Percentiles rank a stretch among this genome's conserved stretches.
Conservation (phyloP, 1,140 invertebrate genomes). For the Rhyacophila brunnea region DNA sequence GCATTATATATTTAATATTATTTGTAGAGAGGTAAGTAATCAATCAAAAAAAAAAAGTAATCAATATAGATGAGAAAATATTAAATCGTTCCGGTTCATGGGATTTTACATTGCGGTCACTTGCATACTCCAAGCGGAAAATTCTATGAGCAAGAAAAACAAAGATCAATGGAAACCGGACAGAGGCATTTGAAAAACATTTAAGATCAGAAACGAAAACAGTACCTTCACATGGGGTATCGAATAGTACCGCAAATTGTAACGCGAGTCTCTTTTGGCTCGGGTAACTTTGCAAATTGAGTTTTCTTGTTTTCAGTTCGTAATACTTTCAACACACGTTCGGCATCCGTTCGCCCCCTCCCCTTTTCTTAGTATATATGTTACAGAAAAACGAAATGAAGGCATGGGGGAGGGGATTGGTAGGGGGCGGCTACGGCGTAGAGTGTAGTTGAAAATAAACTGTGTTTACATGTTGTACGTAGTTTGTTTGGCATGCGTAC, state of each 20-base stretch:
- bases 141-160: no score
- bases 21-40: no score
- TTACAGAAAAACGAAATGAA: not conserved
- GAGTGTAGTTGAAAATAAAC: constrained; percentile 9
- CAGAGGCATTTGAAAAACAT: no score
- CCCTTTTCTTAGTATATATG: not conserved
- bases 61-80: no score
- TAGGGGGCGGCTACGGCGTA: not conserved
- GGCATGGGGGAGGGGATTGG: not conserved
- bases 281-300: constrained; percentile 33
- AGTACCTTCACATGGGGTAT: constrained; percentile 2
- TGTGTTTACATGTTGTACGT: constrained; percentile 5
- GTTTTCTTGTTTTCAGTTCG: constrained; percentile 34
- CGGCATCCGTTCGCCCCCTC: constrained; percentile 8
- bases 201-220: not conserved
- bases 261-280: not conserved
- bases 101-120: no score
- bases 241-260: constrained; percentile 29
- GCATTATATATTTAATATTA: no score
- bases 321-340: constrained; percentile 34
- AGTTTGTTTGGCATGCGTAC: not conserved
- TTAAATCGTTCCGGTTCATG: no score
- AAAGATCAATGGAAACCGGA: no score
- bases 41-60: no score
- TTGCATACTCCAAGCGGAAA: no score